Conservation (phyloP, 2,888 invertebrate genomes). For the Oxyteleia sp. region DNA sequence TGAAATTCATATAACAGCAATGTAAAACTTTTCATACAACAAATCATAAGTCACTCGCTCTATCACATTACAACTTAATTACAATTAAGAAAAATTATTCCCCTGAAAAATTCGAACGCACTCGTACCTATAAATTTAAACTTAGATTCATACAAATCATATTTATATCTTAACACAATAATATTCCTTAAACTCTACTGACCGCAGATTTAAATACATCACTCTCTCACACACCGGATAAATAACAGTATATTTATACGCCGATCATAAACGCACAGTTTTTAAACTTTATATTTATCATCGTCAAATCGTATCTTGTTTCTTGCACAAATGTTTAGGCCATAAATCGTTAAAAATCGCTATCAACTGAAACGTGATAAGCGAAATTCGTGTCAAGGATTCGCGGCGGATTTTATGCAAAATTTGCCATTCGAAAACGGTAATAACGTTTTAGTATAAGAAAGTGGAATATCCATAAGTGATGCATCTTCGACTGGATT, state of each 20-base stretch:
- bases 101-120: no score
- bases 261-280: constrained; percentile 6
- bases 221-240: constrained; percentile 1
- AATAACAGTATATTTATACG: constrained; percentile 22
- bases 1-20: no score
- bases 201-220: no score
- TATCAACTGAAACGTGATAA: constrained; percentile 63
- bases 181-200: no score
- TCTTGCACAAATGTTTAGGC: constrained; percentile 41
- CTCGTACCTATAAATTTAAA: no score
- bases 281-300: constrained; percentile 44
- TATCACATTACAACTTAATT: no score
- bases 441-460: constrained; percentile 62
- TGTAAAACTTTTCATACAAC: no score
- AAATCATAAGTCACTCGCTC: no score
- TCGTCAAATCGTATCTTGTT: constrained; percentile 37
- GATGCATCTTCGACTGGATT: constrained; percentile 57
- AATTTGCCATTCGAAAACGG: constrained; percentile 60
- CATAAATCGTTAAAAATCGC: constrained; percentile 59
- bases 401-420: constrained; percentile 46
- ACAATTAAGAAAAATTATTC: no score
- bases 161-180: no score
- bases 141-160: no score
- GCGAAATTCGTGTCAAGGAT: constrained; percentile 68
- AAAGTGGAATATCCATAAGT: constrained; percentile 61